Percentiles rank a stretch among this genome's conserved stretches.
Evolutionary conservation across 2,797 vertebrate species (phyloP).

Genomic region (Phataginus tetradactyla): DNA sequence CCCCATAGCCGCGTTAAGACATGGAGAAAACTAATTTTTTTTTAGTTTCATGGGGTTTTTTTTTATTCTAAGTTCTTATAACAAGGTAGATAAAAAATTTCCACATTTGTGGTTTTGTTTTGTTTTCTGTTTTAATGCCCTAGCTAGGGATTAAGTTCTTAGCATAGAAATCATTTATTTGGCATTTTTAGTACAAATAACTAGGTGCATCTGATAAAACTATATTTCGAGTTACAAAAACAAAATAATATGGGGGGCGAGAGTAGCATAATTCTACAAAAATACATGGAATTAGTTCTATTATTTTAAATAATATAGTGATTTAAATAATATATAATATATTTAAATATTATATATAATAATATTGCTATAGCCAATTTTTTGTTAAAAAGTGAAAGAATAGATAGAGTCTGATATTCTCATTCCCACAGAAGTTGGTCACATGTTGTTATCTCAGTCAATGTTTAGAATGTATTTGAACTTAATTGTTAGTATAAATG

Average conservation of each 20-base stretch:
- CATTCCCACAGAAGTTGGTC: background rate
- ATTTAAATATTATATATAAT: background rate
- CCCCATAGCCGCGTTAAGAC: background rate
- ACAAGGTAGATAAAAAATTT: background rate
- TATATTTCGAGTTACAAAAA: slow-evolving; percentile 35
- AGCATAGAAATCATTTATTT: background rate
- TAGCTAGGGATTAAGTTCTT: slow-evolving; percentile 8
- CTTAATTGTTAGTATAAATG: background rate
- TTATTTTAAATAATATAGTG: background rate
- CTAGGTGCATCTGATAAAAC: background rate
- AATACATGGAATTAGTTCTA: background rate
- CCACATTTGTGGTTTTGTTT: background rate
- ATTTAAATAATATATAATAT: background rate
- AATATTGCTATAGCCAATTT: background rate
- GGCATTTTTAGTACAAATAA: background rate
- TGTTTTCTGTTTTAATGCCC: background rate
- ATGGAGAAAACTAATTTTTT: background rate
- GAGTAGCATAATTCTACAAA: background rate
- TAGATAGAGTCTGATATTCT: background rate
- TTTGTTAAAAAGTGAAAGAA: background rate
- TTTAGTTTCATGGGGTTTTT: background rate
- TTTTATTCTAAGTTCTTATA: slow-evolving; percentile 26
- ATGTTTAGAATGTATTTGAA: background rate
- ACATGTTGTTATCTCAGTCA: background rate
- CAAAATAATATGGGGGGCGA: background rate